Base-by-base conservation (phyloP, 2,113 vertebrate species). In the Emberiza fucata region DNA sequence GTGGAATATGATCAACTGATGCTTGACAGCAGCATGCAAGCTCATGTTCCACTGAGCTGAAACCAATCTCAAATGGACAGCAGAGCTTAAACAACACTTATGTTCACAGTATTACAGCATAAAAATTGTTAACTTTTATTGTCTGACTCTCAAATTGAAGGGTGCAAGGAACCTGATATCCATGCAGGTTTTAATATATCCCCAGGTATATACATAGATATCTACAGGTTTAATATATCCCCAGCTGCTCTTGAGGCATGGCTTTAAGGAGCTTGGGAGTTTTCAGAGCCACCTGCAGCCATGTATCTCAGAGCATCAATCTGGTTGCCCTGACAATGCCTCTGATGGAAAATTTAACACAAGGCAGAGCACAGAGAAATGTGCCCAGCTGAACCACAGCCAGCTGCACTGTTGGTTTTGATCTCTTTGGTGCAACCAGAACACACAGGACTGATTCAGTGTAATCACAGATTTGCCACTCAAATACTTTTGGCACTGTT, bases 201-300 rank as follows among this genome's bases (percentile, higher is more conserved):
- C 50, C 50, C 15, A 29, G 51, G 9, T 14, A 16, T 27, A 15
- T 14, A 27, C 27, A 50, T 50, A 50, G 45, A 47, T 47, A 47
- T 45, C 16, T 44, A 44, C 14, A 65, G 44, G 23, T 22, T 81
- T 45, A 11, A 12, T 22, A 5, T 12, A 23, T 35, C 24, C 21
- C 20, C 8, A 50, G 2, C 14, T 53, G 15, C 44, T 70, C 40
- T 14, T 39, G 12, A 20, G 22, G 22, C 19, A 44, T 0, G 1
- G 19, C 19, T 90, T 44, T 56, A 47, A 59, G 35, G 28, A 57
- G 22, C 11, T 13, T 57, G n/a, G 8, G 7, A n/a, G 10, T 37
- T 72, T 61, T 23, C 59, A 76, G 39, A 68, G 29, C 15, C 50
- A 70, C 17, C 9, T 75, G 42, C 23, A 66, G 14, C 17, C 47